These are phyloP conservation scores for Fragum whitleyi DNA, from an alignment of 2,888 invertebrate species.

Conservation along the genomic window DNA sequence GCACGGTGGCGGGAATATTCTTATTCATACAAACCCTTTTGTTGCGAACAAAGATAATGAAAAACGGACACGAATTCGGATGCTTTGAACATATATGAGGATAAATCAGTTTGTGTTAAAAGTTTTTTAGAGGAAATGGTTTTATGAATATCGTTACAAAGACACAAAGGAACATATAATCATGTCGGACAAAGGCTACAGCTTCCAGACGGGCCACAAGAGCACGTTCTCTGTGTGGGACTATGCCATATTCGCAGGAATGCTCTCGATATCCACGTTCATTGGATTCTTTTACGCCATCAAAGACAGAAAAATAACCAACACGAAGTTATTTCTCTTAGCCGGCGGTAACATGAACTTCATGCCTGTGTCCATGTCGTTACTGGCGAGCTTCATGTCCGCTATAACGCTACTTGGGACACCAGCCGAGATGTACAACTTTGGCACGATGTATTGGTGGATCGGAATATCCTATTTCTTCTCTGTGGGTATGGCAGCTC, in stretches of 20 bases:
- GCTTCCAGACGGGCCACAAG: constrained; percentile 70
- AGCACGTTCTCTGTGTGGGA: constrained; percentile 74
- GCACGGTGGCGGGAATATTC: too few relatives aligned
- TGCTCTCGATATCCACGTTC: constrained; percentile 76
- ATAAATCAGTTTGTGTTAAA: too few relatives aligned
- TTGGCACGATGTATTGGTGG: constrained; percentile 79
- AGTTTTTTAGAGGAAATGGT: too few relatives aligned
- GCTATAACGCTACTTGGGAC: constrained; percentile 80
- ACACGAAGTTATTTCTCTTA: constrained; percentile 78
- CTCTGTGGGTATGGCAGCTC: constrained; percentile 76
- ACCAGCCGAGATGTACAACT: constrained; percentile 83
- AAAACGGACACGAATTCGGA: too few relatives aligned
- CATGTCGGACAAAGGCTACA: constrained; percentile 53
- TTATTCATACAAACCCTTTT: too few relatives aligned
- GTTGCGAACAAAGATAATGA: too few relatives aligned
- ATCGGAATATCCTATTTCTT: constrained; percentile 78
- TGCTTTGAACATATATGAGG: too few relatives aligned
- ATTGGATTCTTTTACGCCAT: constrained; percentile 81
- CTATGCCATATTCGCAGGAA: constrained; percentile 77
- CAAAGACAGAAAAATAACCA: constrained; percentile 74
- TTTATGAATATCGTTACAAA: too few relatives aligned
- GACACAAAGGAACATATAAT: too few relatives aligned
- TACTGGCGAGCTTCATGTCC: constrained; percentile 79
- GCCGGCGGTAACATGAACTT: constrained; percentile 81
- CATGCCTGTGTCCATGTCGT: constrained; percentile 75